Base-by-base conservation (phyloP, 2,888 invertebrate species). In the Drosophila atripex region DNA sequence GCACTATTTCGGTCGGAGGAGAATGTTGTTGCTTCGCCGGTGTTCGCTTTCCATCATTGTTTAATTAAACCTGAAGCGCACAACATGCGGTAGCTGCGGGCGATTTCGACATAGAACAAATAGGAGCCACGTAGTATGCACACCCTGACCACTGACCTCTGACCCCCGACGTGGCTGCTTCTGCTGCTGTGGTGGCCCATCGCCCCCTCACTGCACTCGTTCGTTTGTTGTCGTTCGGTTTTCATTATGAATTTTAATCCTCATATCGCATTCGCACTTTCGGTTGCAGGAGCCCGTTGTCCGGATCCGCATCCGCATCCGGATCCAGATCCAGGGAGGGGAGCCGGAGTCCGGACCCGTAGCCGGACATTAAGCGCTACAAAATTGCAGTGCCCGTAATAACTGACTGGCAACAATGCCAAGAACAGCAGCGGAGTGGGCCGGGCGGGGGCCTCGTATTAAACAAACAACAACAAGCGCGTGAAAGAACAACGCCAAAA, bases 161-260 rank as follows among this genome's bases (percentile, higher is more conserved):
- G 7, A 18, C 41, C 12, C 11, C 14, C 32, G 12, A n/a, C 32
- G 21, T 23, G 21, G 21, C 21, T 23, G 21, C 4, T 23, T 23
- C 21, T 23, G 21, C 21, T 5, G 21, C 21, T 21, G 21, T 21
- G 0, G 21, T 4, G 0, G 4, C 21, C 21, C 28, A 28, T 2
- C 28, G 28, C 28, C 28, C 28, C 28, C 28, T 25, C 5, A 12
- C 9, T 14, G 50, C 43, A 60, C 50, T 51, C 50, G 57, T 45
- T 53, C 52, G 57, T 41, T 54, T 68, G 69, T 60, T 70, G 68
- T 60, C 68, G 68, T 70, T 69, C 52, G 68, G 76, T 54, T 77
- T 85, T 77, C 80, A 87, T 87, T 79, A 82, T 84, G 85, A 82
- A 83, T 86, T 87, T 87, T 85, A 85, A 86, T 86, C 86, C 86